Evolutionary conservation across 2,888 invertebrate genomes (phyloP).

Genomic region (Callyntrura sp.): DNA sequence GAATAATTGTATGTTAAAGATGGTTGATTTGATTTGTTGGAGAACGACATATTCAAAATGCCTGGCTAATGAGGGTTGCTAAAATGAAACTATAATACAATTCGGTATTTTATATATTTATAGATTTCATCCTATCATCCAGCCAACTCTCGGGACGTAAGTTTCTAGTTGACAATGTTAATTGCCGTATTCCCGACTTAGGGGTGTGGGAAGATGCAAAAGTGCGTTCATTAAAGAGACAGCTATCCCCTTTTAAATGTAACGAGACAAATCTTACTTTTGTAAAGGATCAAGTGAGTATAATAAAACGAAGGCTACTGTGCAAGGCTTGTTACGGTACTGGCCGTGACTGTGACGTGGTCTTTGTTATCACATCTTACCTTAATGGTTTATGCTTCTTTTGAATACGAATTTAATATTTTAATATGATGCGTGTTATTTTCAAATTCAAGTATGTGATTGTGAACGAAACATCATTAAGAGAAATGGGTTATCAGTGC

Average conservation of each 20-base stretch:
- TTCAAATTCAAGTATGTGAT: neutral
- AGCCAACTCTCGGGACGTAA: neutral
- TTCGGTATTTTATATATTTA: too few relatives aligned
- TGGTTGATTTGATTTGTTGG: too few relatives aligned
- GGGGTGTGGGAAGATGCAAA: conserved; percentile 4
- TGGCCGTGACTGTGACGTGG: too few relatives aligned
- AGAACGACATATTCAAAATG: too few relatives aligned
- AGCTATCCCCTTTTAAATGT: neutral
- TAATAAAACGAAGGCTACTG: too few relatives aligned
- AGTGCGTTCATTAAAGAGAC: neutral
- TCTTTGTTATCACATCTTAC: too few relatives aligned
- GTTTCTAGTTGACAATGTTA: conserved; percentile 66
- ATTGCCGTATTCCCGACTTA: conserved; percentile 74
- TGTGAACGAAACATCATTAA: neutral
- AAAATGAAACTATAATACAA: too few relatives aligned
- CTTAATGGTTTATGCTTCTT: neutral
- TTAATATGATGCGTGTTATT: neutral
- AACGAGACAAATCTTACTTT: neutral
- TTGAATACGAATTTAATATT: neutral
- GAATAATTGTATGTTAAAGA: too few relatives aligned
- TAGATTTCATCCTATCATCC: conserved; percentile 29
- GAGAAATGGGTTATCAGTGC: neutral
- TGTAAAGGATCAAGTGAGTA: conserved; percentile 16
- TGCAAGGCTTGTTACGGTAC: too few relatives aligned
- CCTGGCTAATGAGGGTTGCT: too few relatives aligned